Evolutionary conservation across 2,888 invertebrate genomes (phyloP).

Genomic region (Hydrotaea diabolus): DNA sequence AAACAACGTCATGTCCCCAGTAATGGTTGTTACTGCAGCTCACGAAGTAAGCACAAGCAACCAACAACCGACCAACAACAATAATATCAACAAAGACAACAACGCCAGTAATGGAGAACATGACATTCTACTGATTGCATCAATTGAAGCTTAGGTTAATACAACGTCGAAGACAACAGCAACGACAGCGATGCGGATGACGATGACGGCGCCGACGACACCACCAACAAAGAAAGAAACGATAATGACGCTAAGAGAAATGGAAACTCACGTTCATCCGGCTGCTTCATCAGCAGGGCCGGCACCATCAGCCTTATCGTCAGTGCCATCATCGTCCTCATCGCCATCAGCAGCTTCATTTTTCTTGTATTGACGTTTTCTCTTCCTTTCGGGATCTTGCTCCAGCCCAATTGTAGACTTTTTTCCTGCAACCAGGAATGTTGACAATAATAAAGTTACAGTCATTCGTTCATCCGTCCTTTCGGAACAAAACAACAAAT

Average conservation of each 20-base stretch:
- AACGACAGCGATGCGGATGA: neutral
- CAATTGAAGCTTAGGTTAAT: constrained; percentile 69
- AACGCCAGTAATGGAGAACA: constrained; percentile 40
- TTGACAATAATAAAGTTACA: constrained; percentile 36
- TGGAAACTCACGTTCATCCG: constrained; percentile 68
- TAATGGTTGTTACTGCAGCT: constrained; percentile 49
- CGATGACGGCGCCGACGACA: neutral
- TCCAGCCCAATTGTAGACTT: neutral
- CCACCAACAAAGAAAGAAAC: constrained; percentile 6
- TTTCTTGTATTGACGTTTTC: constrained; percentile 23
- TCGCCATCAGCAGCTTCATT: constrained; percentile 30
- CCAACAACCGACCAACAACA: too few species aligned
- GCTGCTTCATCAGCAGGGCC: constrained; percentile 65
- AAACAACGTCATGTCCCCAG: constrained; percentile 59
- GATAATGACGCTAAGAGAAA: constrained; percentile 43
- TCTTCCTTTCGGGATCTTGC: neutral
- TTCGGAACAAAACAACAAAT: constrained; percentile 8
- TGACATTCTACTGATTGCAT: constrained; percentile 69
- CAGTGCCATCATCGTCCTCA: constrained; percentile 23
- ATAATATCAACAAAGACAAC: too few species aligned
- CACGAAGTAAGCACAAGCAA: constrained; percentile 36
- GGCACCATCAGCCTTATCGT: neutral
- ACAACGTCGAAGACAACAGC: constrained; percentile 34
- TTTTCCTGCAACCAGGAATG: neutral
- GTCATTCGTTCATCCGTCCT: constrained; percentile 21